phyloP scores from a whole-genome alignment of 2,797 vertebrate species.

The Microcaecilia unicolor region DNA sequence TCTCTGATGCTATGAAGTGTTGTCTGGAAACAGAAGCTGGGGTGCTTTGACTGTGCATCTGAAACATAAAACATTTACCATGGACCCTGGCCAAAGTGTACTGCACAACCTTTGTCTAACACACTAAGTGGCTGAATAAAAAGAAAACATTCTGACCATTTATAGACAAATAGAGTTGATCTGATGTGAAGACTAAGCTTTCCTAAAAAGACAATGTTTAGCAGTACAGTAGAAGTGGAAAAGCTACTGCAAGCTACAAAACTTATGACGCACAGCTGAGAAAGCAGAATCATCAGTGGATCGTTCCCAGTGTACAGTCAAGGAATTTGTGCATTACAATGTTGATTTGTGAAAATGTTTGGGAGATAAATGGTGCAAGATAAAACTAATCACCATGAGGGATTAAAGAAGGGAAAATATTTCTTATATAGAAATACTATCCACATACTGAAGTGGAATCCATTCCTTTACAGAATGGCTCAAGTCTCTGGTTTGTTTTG shows the following conservation, averaged over 20 bases:
- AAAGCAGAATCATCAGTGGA: too few species aligned
- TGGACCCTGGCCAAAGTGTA: background rate
- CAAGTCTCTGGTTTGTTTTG: background rate
- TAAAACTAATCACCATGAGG: background rate
- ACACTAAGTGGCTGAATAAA: background rate
- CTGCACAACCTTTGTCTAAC: background rate
- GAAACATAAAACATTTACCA: background rate
- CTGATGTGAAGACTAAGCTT: conserved; percentile 4
- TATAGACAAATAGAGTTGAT: conserved; percentile 7
- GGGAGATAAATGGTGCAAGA: conserved; percentile 3
- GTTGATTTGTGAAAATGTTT: background rate
- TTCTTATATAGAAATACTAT: conserved; percentile 1
- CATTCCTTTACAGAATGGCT: conserved; percentile 1
- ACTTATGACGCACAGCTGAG: too few species aligned
- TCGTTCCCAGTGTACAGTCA: too few species aligned
- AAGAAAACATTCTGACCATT: conserved; percentile 14
- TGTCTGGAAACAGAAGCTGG: too few species aligned
- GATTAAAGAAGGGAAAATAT: background rate
- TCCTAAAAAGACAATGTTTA: conserved; percentile 17
- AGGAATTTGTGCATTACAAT: too few species aligned
- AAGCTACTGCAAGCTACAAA: too few species aligned
- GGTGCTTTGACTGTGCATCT: background rate
- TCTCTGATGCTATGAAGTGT: background rate
- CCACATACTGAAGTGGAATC: background rate
- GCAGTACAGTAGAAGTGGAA: too few species aligned